A percentile compares a stretch with the other conserved stretches of the same genome.
These are phyloP conservation scores for Saccostrea cuccullata DNA, from an alignment of 1,140 invertebrate genomes.

Conservation along the genomic window DNA sequence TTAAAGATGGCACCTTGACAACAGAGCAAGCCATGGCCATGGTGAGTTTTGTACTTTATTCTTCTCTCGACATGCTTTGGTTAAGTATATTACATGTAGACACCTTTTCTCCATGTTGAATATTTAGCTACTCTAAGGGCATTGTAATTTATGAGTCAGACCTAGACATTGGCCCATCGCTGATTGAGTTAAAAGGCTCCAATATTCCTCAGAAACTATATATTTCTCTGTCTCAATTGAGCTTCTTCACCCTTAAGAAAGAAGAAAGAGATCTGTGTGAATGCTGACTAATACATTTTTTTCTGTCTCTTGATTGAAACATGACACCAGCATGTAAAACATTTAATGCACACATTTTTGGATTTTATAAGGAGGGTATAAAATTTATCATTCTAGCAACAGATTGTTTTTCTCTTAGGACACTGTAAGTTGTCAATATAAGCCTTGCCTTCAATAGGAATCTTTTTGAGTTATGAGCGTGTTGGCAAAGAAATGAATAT, in stretches of 20 bases:
- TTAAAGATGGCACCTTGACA: slow-evolving; percentile 74
- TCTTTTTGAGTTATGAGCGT: slow-evolving; percentile 2
- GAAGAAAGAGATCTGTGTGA: neutral
- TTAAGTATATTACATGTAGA: no score
- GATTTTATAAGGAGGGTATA: neutral
- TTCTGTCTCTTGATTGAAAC: neutral
- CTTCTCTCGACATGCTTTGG: no score
- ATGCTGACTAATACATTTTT: slow-evolving; percentile 15
- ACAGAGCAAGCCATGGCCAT: slow-evolving; percentile 74
- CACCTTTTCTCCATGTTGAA: no score
- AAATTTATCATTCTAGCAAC: slow-evolving; percentile 32
- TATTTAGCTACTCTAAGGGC: no score
- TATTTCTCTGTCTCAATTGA: neutral
- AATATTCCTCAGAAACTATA: neutral
- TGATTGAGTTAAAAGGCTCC: neutral
- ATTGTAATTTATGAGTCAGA: no score
- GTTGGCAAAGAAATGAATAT: slow-evolving; percentile 16
- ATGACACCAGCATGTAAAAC: neutral
- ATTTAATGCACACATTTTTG: neutral
- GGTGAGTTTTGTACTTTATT: slow-evolving; percentile 59
- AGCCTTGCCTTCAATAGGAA: neutral
- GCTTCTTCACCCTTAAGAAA: neutral
- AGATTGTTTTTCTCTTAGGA: slow-evolving; percentile 14
- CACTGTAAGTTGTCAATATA: slow-evolving; percentile 16
- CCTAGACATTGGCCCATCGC: no score